Percentiles rank a stretch among this genome's conserved stretches.
Evolutionary conservation across 2,797 vertebrate species (phyloP).

Genomic region (Schizopygopsis pylzovi): DNA sequence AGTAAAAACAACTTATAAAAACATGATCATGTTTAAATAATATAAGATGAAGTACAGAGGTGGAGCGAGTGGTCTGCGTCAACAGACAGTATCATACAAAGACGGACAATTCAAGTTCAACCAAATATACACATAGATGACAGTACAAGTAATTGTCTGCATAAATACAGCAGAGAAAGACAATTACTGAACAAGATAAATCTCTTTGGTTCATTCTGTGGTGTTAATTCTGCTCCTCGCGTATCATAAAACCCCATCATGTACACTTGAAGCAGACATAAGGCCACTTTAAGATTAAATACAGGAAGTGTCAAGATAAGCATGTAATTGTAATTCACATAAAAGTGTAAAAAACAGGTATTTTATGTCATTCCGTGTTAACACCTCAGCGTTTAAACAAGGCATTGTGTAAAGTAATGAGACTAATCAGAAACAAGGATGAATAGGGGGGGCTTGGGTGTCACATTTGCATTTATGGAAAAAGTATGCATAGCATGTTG

Average conservation of each 20-base stretch:
- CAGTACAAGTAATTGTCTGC: constrained; percentile 22
- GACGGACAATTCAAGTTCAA: constrained; percentile 34
- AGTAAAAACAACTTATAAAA: constrained; percentile 31
- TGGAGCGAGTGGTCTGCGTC: constrained; percentile 26
- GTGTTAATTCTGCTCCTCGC: constrained; percentile 23
- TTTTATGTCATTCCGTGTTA: background rate
- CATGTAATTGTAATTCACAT: constrained; percentile 24
- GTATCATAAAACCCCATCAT: constrained; percentile 16
- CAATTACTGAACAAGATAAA: constrained; percentile 20
- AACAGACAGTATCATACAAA: constrained; percentile 25
- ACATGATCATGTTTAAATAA: constrained; percentile 40
- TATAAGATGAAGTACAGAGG: constrained; percentile 7
- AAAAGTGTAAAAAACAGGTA: constrained; percentile 26
- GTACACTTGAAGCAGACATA: constrained; percentile 40
- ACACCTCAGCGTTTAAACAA: constrained; percentile 10
- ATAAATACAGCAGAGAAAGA: constrained; percentile 33
- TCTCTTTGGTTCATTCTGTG: constrained; percentile 49
- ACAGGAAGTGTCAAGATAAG: constrained; percentile 39
- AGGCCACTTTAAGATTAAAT: constrained; percentile 46
- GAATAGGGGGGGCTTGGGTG: background rate
- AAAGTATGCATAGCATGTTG: constrained; percentile 43
- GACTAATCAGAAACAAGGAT: background rate
- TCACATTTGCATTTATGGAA: constrained; percentile 42
- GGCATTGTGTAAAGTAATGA: constrained; percentile 22
- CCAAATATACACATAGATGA: constrained; percentile 47